Evolutionary conservation across 1,140 invertebrate species (phyloP), one percentile per base, ranked within the genome.

Genomic region (Eriocheir sinensis): DNA sequence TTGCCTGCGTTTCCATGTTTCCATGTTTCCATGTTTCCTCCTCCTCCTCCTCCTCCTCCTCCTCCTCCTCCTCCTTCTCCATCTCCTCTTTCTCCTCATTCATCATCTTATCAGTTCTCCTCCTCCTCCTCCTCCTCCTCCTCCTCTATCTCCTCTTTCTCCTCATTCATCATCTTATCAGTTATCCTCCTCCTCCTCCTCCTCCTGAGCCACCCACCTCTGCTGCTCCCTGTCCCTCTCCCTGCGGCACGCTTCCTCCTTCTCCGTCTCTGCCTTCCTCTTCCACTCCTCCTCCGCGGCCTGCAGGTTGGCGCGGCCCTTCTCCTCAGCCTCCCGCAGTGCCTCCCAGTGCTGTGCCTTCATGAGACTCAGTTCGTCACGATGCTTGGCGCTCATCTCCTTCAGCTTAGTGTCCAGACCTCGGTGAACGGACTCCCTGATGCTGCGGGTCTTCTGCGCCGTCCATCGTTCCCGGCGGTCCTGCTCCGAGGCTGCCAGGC

Each of bases 311-410:
- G 32, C 44, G 36, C 93, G 27, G 4, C 34, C 60, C 30, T 86
- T 95, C 34, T 95, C 92, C 79, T 95, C 95, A 44, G 89, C 79
- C 30, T 91, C 79, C 38, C 89, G 79, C 44, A 85, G 36, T 2
- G 72, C 93, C 81, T 96, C 93, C 95, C 95, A 96, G n/a, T 96
- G 94, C 81, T 95, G 89, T 6, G 94, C 95, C 91, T 95, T 96
- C 9, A 95, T 80, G 17, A 95, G 93, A 60, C 94, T 96, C 8
- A 96, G 60, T 32, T 95, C 95, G 34, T 96, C 94, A 0, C 94
- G 80, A 85, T 96, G 95, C 38, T 95, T 94, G 60, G 94, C 92
- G 44, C 60, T 88, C 8, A 96, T 83, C 8, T 96, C 94, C 90
- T 95, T 96, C 79, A 96, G 93, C 21, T 95, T 95, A 0, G 94